Percentiles rank a stretch among this genome's conserved stretches.
Evolutionary conservation across 2,113 vertebrate genomes (phyloP).

Genomic region (Laticauda colubrina): DNA sequence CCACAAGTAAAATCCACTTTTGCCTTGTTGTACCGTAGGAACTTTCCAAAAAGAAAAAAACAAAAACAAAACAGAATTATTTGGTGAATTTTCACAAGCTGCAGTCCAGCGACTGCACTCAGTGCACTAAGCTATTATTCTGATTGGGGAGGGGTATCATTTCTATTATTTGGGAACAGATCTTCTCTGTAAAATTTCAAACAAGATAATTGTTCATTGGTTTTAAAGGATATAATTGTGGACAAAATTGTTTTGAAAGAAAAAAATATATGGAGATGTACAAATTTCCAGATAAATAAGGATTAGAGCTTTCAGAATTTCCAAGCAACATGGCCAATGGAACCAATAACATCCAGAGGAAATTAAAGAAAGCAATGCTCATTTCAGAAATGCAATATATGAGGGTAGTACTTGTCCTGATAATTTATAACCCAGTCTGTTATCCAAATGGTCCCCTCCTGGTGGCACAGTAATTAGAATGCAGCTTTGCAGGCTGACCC

Average conservation of each 20-base stretch:
- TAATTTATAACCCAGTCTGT: background rate
- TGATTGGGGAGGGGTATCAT: background rate
- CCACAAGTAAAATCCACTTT: conserved; percentile 49
- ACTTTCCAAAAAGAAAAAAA: background rate
- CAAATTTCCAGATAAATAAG: background rate
- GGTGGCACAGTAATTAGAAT: background rate
- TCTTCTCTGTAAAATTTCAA: background rate
- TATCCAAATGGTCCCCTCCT: background rate
- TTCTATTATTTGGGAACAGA: background rate
- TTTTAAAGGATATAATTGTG: background rate
- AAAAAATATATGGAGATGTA: background rate
- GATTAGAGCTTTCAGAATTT: background rate
- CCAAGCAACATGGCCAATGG: background rate
- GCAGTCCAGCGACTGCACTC: background rate
- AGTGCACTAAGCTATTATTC: background rate
- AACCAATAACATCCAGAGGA: background rate
- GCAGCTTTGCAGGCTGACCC: background rate
- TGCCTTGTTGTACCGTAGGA: conserved; percentile 36
- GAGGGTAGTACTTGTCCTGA: background rate
- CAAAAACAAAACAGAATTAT: background rate
- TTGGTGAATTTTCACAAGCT: background rate
- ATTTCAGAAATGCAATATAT: background rate
- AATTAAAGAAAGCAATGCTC: background rate
- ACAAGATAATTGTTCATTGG: background rate
- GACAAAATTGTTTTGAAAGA: background rate